Percentiles rank a stretch among this genome's conserved stretches.
Conservation (phyloP, 2,113 vertebrate species). For the Reinhardtius hippoglossoides region DNA sequence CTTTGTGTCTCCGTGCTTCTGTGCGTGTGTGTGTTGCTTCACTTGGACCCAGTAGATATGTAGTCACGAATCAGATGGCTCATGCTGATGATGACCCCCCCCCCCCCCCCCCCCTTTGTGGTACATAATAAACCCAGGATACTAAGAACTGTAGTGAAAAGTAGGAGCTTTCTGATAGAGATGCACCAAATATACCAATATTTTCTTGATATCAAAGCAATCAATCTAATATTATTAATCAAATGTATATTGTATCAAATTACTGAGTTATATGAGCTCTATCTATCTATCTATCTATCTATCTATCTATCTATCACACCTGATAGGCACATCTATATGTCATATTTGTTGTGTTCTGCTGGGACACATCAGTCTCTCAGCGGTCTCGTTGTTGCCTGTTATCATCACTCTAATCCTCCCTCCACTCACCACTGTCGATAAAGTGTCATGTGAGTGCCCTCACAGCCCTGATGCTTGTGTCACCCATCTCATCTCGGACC, state of each 20-base stretch:
- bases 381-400: neutral
- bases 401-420: slow-evolving; percentile 18
- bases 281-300: slow-evolving; percentile 9
- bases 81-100: neutral
- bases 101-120: neutral
- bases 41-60: slow-evolving; percentile 13
- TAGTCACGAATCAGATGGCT: slow-evolving; percentile 37
- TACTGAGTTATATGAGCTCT: no score
- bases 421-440: slow-evolving; percentile 32
- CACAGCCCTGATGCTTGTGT: slow-evolving; percentile 36
- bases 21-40: neutral
- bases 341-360: neutral
- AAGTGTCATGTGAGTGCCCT: slow-evolving; percentile 4
- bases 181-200: neutral
- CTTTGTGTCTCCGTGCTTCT: neutral
- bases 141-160: neutral
- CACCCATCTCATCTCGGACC: slow-evolving; percentile 2
- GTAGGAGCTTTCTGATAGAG: neutral
- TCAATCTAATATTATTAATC: neutral
- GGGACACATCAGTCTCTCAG: neutral
- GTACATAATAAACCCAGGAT: neutral
- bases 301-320: neutral
- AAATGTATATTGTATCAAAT: no score
- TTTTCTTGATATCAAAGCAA: no score
- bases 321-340: no score